Evolutionary conservation across 92 coral and sea anemone genomes (phyloP), one percentile per base, ranked within the genome.

Genomic region (Desmophyllum pertusum): DNA sequence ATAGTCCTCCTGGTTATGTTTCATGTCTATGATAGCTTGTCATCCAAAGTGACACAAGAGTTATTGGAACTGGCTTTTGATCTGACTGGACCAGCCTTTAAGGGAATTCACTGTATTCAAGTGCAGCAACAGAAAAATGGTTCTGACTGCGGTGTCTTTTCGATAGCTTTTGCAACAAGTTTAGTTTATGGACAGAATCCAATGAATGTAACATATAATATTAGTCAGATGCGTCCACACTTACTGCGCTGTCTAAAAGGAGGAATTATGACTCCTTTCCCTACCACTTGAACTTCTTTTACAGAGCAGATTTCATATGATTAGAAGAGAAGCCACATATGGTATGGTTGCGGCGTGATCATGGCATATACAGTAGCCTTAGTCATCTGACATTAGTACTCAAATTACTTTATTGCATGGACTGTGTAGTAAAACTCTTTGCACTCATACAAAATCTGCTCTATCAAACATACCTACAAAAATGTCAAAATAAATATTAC

Each of bases 201-300:
- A 77, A 78, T 52, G 67, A 88, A 74, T 83, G 87, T 68, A 67
- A 76, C 70, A 65, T 83, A 74, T 41, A 68, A 75, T 70, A 69
- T 85, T 80, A 42, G 33, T 73, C 83, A 75, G 80, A 89, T 89
- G 90, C 87, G 87, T 73, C 73, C 90, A 40, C 90, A 81, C 76
- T 76, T 89, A 77, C n/a, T 79, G 69, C 79, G 70, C 38, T 89
- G 93, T 79, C 79, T 85, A 82, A 89, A 67, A 76, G 90, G 79
- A 45, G 84, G 93, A 70, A 59, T 51, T 70, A 75, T 89, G 33
- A 85, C 90, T 66, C 87, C 87, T 89, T 89, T 89, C 71, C 93
- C 93, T 65, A 81, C 93, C 84, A 77, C 83, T 53, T 85, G 83
- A 85, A 77, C 88, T 76, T 85, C 83, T 85, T 85, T 45, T 76